A percentile compares a stretch with the other conserved stretches of the same genome.
These are phyloP conservation scores for Leucoraja erinaceus DNA, from an alignment of 2,113 vertebrate genomes.

Conservation along the genomic window DNA sequence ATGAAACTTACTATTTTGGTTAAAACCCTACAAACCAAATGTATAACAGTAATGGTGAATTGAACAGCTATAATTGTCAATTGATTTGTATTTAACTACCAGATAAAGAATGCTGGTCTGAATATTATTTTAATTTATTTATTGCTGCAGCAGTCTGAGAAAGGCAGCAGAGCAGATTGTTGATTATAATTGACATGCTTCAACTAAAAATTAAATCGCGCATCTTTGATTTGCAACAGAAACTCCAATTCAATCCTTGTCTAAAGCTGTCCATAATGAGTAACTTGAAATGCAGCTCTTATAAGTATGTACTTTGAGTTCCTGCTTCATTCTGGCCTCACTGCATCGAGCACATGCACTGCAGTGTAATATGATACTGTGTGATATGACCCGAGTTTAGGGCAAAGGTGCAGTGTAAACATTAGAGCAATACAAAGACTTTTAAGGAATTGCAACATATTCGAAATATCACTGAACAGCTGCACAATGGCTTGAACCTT, in stretches of 20 bases:
- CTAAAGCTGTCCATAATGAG: not conserved
- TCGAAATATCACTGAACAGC: conserved; percentile 4
- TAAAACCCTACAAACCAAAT: not conserved
- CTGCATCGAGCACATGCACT: conserved; percentile 21
- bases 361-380: conserved; percentile 35
- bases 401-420: conserved; percentile 29
- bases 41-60: no score
- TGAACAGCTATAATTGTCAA: not conserved
- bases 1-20: not conserved
- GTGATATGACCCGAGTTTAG: conserved; percentile 27
- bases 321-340: not conserved
- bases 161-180: not conserved
- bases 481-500: conserved; percentile 12
- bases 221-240: conserved; percentile 3
- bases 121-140: not conserved
- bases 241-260: not conserved
- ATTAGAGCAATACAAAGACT: not conserved
- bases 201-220: not conserved
- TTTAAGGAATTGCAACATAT: conserved; percentile 9
- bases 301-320: conserved; percentile 13
- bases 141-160: not conserved
- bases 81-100: not conserved
- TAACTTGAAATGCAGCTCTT: conserved; percentile 30
- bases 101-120: not conserved
- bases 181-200: conserved; percentile 11